Evolutionary conservation across 2,113 vertebrate species (phyloP).

Genomic region (Ivindomyrus marchei): DNA sequence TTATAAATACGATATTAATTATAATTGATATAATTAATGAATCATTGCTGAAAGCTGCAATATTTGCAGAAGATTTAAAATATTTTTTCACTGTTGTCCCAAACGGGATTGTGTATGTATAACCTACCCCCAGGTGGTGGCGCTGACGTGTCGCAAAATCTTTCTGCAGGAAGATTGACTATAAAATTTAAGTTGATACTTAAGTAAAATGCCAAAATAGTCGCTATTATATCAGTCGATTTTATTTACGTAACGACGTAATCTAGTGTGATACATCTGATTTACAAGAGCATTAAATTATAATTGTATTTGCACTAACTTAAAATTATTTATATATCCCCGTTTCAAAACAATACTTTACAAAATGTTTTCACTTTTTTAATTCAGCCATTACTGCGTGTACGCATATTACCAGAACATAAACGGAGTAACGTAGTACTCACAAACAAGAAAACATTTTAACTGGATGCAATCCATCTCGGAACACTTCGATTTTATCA

Average conservation of each 20-base stretch:
- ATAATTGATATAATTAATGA: background rate
- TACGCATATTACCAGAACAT: background rate
- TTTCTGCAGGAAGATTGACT: background rate
- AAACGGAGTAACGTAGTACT: background rate
- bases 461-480: background rate
- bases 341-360: background rate
- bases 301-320: background rate
- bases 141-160: constrained; percentile 31
- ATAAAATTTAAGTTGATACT: background rate
- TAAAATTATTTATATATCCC: background rate
- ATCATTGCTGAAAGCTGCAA: background rate
- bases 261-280: background rate
- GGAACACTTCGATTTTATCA: background rate
- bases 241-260: background rate
- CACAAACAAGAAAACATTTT: background rate
- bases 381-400: background rate
- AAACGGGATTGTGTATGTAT: background rate
- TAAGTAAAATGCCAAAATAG: background rate
- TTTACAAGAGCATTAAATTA: background rate
- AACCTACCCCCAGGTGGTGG: constrained; percentile 37
- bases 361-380: background rate
- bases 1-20: background rate
- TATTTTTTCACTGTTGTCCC: background rate
- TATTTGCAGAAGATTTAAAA: background rate
- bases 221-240: background rate